phyloP scores from a whole-genome alignment of 2,797 vertebrate species.

The Epinephelus malabaricus region DNA sequence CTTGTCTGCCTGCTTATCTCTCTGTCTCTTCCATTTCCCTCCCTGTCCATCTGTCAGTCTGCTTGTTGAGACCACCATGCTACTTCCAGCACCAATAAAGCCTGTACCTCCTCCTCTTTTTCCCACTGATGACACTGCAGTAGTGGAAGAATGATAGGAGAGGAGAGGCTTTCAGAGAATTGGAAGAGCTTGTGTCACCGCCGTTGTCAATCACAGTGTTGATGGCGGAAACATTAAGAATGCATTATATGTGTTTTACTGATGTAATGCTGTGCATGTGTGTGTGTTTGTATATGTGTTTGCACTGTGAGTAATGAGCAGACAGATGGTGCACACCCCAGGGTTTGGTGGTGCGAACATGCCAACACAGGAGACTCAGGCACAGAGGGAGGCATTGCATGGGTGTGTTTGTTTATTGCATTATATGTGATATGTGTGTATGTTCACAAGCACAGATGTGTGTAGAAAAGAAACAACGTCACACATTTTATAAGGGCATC shows the following conservation, averaged over 20 bases:
- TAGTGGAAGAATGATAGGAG: constrained; percentile 6
- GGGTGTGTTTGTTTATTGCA: constrained; percentile 58
- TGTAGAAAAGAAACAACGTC: constrained; percentile 7
- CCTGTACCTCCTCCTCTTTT: not conserved
- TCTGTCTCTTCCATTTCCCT: not conserved
- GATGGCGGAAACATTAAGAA: constrained; percentile 10
- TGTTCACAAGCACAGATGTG: not conserved
- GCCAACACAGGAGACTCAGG: constrained; percentile 55
- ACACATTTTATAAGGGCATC: not conserved
- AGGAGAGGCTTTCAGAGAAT: constrained; percentile 19
- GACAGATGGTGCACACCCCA: constrained; percentile 81
- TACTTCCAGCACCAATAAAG: constrained; percentile 16
- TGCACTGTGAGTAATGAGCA: constrained; percentile 65
- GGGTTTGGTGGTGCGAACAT: constrained; percentile 66
- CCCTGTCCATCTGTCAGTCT: constrained; percentile 42
- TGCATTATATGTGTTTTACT: constrained; percentile 36
- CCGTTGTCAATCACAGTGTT: constrained; percentile 21
- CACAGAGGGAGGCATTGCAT: constrained; percentile 40
- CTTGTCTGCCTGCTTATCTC: not conserved
- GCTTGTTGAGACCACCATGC: constrained; percentile 14
- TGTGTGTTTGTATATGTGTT: constrained; percentile 29
- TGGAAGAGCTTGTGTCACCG: constrained; percentile 37
- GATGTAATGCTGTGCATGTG: constrained; percentile 36
- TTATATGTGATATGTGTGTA: constrained; percentile 15
- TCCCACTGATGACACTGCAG: constrained; percentile 20